These are phyloP conservation scores for Helogale parvula DNA, from an alignment of 2,113 vertebrate genomes.

Conservation along the genomic window DNA sequence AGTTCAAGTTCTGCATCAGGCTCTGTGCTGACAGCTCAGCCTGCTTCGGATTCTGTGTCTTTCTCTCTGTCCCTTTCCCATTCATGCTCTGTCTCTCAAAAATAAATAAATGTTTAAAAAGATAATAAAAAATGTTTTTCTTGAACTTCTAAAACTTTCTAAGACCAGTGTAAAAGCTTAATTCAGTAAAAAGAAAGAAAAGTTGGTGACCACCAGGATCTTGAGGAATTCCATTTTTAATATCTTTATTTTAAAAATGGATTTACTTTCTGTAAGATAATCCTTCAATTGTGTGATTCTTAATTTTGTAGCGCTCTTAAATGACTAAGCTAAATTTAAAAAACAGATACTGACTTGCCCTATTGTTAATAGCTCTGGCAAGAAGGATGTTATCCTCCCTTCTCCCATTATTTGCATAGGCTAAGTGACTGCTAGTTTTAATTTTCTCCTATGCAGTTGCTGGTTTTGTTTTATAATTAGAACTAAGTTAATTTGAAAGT, in stretches of 20 bases:
- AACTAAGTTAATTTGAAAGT: not conserved
- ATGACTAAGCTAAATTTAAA: not conserved
- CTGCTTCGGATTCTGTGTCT: too few relatives aligned
- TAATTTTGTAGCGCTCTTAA: constrained; percentile 11
- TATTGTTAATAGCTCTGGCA: not conserved
- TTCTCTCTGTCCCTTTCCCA: too few relatives aligned
- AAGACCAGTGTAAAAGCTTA: not conserved
- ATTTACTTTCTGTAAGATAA: not conserved
- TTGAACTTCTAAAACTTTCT: not conserved
- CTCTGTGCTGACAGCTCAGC: too few relatives aligned
- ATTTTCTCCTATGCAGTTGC: constrained; percentile 1
- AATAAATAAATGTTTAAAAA: too few relatives aligned
- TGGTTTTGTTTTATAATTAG: not conserved
- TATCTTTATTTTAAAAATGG: not conserved
- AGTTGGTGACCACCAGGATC: not conserved
- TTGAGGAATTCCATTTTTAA: constrained; percentile 20
- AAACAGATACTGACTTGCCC: not conserved
- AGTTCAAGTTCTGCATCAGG: too few relatives aligned
- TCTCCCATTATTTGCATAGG: not conserved
- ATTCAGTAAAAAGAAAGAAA: not conserved
- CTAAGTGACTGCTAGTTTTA: not conserved
- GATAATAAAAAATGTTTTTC: not conserved
- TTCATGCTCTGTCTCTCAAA: too few relatives aligned
- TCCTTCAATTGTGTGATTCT: not conserved
- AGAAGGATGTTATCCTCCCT: constrained; percentile 31